Conservation (phyloP, 2,113 vertebrate species). For the Apteryx mantelli region DNA sequence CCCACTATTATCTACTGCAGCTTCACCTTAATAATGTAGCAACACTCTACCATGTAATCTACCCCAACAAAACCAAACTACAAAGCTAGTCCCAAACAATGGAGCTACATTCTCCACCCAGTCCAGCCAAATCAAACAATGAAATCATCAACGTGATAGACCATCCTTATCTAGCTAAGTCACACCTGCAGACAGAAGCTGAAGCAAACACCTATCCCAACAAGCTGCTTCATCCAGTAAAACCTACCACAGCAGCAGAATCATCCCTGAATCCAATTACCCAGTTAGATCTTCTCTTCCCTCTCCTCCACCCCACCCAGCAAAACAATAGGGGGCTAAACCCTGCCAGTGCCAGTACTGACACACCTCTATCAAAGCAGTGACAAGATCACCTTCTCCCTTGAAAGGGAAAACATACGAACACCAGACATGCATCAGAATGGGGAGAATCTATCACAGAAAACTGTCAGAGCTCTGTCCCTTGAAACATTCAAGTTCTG, state of each 20-base stretch:
- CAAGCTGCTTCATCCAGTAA: constrained; percentile 50
- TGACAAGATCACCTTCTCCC: background rate
- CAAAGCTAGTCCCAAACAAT: constrained; percentile 57
- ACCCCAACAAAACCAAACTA: constrained; percentile 50
- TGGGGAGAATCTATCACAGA: background rate
- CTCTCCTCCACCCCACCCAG: constrained; percentile 57
- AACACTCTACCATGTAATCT: background rate
- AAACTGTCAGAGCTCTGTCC: background rate
- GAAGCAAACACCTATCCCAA: constrained; percentile 50
- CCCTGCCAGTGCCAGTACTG: constrained; percentile 14
- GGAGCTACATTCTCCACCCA: constrained; percentile 56
- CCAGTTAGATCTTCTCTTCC: background rate
- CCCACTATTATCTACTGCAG: constrained; percentile 33
- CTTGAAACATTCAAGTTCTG: background rate
- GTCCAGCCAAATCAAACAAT: constrained; percentile 68
- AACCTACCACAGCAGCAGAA: constrained; percentile 50
- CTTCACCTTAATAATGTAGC: constrained; percentile 39
- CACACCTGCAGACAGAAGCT: constrained; percentile 63
- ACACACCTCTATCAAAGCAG: constrained; percentile 16
- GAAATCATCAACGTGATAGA: constrained; percentile 56
- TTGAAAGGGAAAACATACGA: background rate
- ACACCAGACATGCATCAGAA: background rate
- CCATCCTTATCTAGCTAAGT: constrained; percentile 59
- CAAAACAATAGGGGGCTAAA: background rate
- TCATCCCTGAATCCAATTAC: constrained; percentile 21